phyloP scores from a whole-genome alignment of 2,113 vertebrate genomes.

The Istiophorus platypterus region DNA sequence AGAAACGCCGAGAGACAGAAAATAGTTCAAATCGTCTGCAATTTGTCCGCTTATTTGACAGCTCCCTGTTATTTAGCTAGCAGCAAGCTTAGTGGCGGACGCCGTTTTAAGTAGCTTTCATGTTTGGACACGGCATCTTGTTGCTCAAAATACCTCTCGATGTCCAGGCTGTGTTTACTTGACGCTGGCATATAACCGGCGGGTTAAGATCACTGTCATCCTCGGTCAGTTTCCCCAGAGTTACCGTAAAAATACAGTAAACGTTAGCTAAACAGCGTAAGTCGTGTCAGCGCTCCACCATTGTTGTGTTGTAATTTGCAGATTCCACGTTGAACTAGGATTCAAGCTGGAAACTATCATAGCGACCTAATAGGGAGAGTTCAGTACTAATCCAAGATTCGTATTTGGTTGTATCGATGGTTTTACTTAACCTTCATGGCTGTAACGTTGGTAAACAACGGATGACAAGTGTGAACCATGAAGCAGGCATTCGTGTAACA shows the following conservation, averaged over 20 bases:
- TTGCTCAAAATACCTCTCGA: conserved; percentile 4
- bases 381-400: neutral
- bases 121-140: conserved; percentile 11
- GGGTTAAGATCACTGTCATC: neutral
- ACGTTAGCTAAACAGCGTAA: conserved; percentile 18
- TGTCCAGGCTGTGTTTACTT: neutral
- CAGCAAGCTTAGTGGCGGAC: conserved; percentile 65
- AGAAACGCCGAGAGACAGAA: neutral
- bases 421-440: neutral
- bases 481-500: neutral
- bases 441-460: neutral
- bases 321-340: neutral
- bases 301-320: neutral
- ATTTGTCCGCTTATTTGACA: conserved; percentile 52
- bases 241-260: neutral
- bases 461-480: neutral
- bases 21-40: neutral
- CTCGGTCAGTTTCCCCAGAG: neutral
- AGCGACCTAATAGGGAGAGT: neutral
- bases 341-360: neutral
- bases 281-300: neutral
- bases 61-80: conserved; percentile 68
- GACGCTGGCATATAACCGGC: neutral
- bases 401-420: neutral
- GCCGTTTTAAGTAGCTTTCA: conserved; percentile 65